Evolutionary conservation across 1,140 invertebrate species (phyloP).

Genomic region (Caenorhabditis elegans): DNA sequence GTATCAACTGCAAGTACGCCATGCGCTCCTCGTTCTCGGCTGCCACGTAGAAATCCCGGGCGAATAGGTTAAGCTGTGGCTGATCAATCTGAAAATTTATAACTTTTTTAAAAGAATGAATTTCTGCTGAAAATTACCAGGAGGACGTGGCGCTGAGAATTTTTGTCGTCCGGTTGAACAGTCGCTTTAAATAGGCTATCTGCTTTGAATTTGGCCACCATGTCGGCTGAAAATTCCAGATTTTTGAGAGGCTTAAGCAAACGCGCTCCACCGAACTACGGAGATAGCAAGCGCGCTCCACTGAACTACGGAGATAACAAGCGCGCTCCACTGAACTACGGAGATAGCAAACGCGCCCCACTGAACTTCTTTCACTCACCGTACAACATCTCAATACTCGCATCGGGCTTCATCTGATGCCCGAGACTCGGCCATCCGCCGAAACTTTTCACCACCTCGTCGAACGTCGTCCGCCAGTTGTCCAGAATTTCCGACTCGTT

Average conservation of each 20-base stretch:
- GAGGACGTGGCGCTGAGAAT: constrained; percentile 63
- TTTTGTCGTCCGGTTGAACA: constrained; percentile 65
- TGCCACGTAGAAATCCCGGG: constrained; percentile 64
- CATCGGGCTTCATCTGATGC: constrained; percentile 19
- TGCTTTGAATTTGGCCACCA: constrained; percentile 63
- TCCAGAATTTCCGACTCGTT: constrained; percentile 64
- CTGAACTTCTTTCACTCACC: constrained; percentile 33
- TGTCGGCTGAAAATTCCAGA: constrained; percentile 5
- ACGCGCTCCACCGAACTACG: not conserved
- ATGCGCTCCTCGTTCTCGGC: constrained; percentile 63
- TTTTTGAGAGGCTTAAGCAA: not conserved
- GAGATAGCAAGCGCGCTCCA: not conserved
- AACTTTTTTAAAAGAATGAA: no score
- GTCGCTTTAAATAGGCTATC: constrained; percentile 65
- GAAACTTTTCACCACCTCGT: constrained; percentile 56
- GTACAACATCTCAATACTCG: constrained; percentile 57
- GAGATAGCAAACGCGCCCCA: not conserved
- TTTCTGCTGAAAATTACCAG: constrained; percentile 44
- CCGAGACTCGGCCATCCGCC: constrained; percentile 65
- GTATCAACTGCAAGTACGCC: constrained; percentile 57
- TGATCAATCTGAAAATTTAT: constrained; percentile 62
- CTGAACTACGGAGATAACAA: not conserved
- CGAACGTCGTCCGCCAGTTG: constrained; percentile 60
- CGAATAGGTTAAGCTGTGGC: constrained; percentile 62
- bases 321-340: not conserved